These are phyloP conservation scores for Porites divaricata DNA, from an alignment of 92 coral and sea anemone genomes.

Conservation along the genomic window DNA sequence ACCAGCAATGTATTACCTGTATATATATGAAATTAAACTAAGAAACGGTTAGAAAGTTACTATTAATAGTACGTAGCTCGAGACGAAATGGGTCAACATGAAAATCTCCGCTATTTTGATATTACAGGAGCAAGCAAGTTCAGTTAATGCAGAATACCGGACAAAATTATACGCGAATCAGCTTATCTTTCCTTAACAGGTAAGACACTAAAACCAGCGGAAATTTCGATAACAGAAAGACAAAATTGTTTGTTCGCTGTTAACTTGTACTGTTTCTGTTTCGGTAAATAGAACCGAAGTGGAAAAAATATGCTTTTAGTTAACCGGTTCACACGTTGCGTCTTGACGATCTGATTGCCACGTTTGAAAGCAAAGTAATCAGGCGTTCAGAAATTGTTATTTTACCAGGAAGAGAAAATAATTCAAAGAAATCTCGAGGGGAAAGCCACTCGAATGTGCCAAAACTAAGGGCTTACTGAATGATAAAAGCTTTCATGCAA, in stretches of 20 bases:
- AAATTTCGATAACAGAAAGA: background rate
- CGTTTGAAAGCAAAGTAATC: constrained; percentile 8
- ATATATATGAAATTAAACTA: background rate
- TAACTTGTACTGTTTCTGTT: background rate
- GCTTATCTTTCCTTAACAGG: too few relatives aligned
- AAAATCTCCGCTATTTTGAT: too few relatives aligned
- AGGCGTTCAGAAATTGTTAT: background rate
- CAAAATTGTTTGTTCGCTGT: background rate
- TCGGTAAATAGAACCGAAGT: background rate
- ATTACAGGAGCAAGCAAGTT: too few relatives aligned
- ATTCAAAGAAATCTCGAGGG: background rate
- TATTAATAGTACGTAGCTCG: background rate
- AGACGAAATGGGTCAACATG: background rate
- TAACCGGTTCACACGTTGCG: background rate
- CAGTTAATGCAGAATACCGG: too few relatives aligned
- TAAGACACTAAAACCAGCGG: background rate
- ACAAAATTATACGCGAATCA: too few relatives aligned
- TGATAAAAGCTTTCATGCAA: background rate
- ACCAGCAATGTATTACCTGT: background rate
- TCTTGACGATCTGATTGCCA: background rate
- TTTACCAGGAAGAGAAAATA: background rate
- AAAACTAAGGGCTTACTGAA: background rate
- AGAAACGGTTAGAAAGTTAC: background rate
- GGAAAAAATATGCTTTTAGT: background rate
- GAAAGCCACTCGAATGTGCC: background rate